phyloP scores from a whole-genome alignment of 53 echinoderm and acorn worm genomes.

The Stichopus horrens region DNA sequence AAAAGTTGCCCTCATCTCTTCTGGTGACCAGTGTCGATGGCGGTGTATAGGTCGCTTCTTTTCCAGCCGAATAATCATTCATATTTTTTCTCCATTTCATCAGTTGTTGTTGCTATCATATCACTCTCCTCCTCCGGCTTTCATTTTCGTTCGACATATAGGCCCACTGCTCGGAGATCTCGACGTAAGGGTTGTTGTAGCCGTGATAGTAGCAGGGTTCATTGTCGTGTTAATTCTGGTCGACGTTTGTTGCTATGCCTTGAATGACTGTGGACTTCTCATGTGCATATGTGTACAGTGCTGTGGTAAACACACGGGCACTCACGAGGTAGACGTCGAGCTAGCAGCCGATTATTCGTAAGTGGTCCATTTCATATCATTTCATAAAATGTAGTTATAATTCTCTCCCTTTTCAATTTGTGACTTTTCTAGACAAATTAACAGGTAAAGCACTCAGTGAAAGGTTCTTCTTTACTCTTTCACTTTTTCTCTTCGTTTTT shows the following conservation, averaged over 20 bases:
- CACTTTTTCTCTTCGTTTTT: too few relatives aligned
- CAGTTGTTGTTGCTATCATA: background rate
- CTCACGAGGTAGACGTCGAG: slow-evolving; percentile 70
- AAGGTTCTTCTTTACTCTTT: too few relatives aligned
- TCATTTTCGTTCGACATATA: background rate
- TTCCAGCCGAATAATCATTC: too few relatives aligned
- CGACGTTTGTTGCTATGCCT: slow-evolving; percentile 79
- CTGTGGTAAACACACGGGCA: slow-evolving; percentile 77
- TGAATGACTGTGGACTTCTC: slow-evolving; percentile 86
- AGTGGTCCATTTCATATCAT: slow-evolving; percentile 18
- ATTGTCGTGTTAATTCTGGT: slow-evolving; percentile 83
- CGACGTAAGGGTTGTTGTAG: slow-evolving; percentile 66
- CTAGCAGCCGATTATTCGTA: slow-evolving; percentile 62
- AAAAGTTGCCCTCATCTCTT: too few relatives aligned
- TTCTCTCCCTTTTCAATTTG: too few relatives aligned
- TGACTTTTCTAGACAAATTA: too few relatives aligned
- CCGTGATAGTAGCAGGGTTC: slow-evolving; percentile 83
- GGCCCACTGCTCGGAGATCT: slow-evolving; percentile 10
- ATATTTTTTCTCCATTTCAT: background rate
- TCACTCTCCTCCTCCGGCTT: background rate
- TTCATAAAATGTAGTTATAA: background rate
- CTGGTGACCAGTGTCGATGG: too few relatives aligned
- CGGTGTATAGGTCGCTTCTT: too few relatives aligned
- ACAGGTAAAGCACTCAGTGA: too few relatives aligned
- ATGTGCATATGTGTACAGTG: slow-evolving; percentile 93